Base-by-base conservation (phyloP, 2,888 invertebrate species). In the Listrodromus nycthemerus region DNA sequence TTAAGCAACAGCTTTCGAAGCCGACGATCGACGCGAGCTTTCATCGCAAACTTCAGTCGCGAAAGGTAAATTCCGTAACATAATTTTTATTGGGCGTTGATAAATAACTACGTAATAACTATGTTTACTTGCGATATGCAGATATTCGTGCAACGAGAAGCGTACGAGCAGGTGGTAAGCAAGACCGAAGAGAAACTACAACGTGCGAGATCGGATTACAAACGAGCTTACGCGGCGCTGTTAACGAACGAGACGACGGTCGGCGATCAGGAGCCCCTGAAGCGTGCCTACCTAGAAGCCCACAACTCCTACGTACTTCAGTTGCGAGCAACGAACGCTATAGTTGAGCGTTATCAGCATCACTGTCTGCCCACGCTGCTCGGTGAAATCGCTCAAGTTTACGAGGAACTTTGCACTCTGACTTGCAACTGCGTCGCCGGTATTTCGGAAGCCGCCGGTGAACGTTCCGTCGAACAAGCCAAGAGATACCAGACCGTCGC, bases 281-380 rank as follows among this genome's bases (percentile, higher is more conserved):
- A 96, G 80, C 92, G 91, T 33, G 95, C 96, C 78, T 98, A 98
- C 94, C 96, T 98, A 92, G 98, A 98, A 92, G 96, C 97, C 16
- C 98, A 99, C 94, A 99, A 99, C 94, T 97, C 96, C 86, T 98
- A 98, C 94, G 97, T 99, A 85, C 97, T 98, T 89, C 98, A 98
- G 92, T 94, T 99, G 87, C 97, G 97, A 88, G 98, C 98, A 65
- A 98, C 98, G 87, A 99, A 99, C 93, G 97, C 98, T 50, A 98
- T 98, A 96, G 95, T 98, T 88, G 98, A 98, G 89, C 96, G 97
- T 91, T 99, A 98, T 94, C 96, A 97, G 92, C 95, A 95, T 88
- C 96, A 97, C 90, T 97, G 97, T 82, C 95, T 99, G 90, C 98
- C 98, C 4, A 96, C 97, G 88, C 95, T 98, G 90, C 93, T 96